phyloP scores from a whole-genome alignment of 92 coral and sea anemone genomes.

The Phymanthus crucifer region DNA sequence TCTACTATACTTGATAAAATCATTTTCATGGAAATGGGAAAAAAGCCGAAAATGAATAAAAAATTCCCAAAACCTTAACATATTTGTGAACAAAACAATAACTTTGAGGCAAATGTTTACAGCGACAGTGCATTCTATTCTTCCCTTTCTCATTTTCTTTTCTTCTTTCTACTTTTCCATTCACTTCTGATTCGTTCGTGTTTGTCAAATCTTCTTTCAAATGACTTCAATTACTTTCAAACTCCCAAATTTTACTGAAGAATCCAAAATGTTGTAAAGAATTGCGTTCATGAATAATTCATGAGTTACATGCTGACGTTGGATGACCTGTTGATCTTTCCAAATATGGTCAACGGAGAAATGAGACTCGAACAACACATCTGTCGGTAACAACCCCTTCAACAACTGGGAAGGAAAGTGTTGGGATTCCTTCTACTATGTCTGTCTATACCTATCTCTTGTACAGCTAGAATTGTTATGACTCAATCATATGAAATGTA shows the following conservation, averaged over 20 bases:
- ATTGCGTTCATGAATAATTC: slow-evolving; percentile 17
- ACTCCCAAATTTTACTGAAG: background rate
- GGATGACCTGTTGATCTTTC: slow-evolving; percentile 74
- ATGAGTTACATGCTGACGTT: slow-evolving; percentile 47
- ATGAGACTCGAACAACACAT: slow-evolving; percentile 4
- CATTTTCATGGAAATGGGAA: background rate
- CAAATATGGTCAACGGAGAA: slow-evolving; percentile 21
- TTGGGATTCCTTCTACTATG: slow-evolving; percentile 1
- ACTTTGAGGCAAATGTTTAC: background rate
- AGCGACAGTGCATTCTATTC: background rate
- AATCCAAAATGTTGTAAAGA: background rate
- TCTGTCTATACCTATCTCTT: background rate
- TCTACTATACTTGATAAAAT: background rate
- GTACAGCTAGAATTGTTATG: background rate
- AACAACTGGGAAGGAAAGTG: background rate
- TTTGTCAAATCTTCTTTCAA: background rate
- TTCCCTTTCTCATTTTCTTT: background rate
- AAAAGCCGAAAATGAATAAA: too few species aligned
- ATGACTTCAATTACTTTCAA: background rate
- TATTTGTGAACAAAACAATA: background rate
- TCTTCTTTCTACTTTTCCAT: background rate
- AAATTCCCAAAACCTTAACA: too few species aligned
- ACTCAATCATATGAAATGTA: background rate
- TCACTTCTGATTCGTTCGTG: background rate
- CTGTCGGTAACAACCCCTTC: background rate